Conservation (phyloP, 2,113 vertebrate species). For the Manacus vitellinus region DNA sequence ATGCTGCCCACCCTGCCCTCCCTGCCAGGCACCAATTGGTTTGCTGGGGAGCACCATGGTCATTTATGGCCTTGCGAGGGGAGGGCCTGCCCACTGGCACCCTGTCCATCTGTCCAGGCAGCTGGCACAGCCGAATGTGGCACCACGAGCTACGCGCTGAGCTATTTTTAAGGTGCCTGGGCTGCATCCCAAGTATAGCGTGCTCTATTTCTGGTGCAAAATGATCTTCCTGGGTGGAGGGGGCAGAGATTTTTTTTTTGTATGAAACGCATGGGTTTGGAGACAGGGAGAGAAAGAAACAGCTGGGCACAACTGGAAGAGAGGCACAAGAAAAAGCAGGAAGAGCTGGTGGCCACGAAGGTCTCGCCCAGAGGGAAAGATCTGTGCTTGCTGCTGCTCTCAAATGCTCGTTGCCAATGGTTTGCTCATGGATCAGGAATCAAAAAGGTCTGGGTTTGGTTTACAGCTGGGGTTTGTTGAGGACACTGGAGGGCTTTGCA, state of each 20-base stretch:
- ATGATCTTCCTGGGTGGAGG: constrained; percentile 68
- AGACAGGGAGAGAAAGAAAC: constrained; percentile 16
- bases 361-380: background rate
- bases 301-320: background rate
- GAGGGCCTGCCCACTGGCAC: constrained; percentile 31
- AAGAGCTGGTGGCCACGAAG: background rate
- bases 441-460: background rate
- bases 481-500: constrained; percentile 11
- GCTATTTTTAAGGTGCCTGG: constrained; percentile 74
- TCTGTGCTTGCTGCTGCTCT: background rate
- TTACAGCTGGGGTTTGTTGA: constrained; percentile 25
- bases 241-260: constrained; percentile 43
- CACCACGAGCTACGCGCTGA: constrained; percentile 21
- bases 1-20: background rate
- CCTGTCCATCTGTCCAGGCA: background rate
- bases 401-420: background rate
- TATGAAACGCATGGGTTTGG: constrained; percentile 27
- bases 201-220: constrained; percentile 72
- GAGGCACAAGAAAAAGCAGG: background rate
- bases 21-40: background rate
- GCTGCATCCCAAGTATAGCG: constrained; percentile 69
- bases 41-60: constrained; percentile 23
- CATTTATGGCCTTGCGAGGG: constrained; percentile 66
- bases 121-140: constrained; percentile 34
- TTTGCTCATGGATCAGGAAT: constrained; percentile 24